Conservation (phyloP, 1,140 invertebrate species). For the Bombus cullumanus region DNA sequence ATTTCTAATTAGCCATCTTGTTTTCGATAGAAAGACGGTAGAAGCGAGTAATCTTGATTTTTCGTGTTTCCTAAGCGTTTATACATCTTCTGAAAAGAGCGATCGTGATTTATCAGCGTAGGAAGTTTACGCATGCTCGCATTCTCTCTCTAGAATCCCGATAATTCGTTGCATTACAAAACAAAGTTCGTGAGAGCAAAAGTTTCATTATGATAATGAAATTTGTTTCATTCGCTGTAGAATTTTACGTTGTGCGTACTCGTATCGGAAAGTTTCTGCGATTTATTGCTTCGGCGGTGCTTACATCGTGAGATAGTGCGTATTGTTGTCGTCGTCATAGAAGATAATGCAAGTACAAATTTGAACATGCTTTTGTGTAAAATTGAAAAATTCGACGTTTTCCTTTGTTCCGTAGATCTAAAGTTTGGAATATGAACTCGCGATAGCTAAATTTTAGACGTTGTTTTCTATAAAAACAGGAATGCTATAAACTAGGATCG, state of each 20-base stretch:
- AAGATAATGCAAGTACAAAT: not conserved
- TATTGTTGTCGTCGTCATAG: not conserved
- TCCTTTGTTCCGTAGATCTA: not conserved
- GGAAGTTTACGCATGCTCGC: not conserved
- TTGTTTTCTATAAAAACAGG: too few relatives aligned
- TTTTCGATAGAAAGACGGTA: not conserved
- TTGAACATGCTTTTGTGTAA: not conserved
- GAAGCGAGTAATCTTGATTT: not conserved
- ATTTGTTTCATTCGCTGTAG: not conserved
- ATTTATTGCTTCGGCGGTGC: not conserved
- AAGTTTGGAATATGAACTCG: not conserved
- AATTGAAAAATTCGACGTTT: not conserved
- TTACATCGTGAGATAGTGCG: not conserved
- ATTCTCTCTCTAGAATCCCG: not conserved
- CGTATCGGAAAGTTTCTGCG: not conserved
- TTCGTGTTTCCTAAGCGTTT: not conserved
- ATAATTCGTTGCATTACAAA: too few relatives aligned
- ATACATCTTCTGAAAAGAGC: not conserved
- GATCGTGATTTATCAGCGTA: not conserved
- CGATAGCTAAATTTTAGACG: not conserved
- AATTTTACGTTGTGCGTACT: too few relatives aligned
- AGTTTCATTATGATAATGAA: not conserved
- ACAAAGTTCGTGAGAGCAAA: not conserved
- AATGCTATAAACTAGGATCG: not conserved
- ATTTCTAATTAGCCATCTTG: too few relatives aligned